Evolutionary conservation across 1,140 invertebrate species (phyloP).

Genomic region (Rhysida immarginata): DNA sequence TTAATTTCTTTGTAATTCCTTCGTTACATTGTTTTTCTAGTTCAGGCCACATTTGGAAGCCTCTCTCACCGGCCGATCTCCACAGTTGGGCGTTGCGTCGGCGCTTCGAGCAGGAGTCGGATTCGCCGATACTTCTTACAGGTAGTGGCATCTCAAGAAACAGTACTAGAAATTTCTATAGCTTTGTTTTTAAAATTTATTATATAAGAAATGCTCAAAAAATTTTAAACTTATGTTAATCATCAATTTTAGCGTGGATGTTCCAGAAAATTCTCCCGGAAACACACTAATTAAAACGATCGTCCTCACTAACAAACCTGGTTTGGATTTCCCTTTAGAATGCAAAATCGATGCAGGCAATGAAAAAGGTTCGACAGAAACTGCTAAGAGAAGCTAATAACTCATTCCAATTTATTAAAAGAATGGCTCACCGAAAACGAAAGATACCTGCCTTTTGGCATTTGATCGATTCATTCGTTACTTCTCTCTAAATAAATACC

Average conservation of each 20-base stretch:
- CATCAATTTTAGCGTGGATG: slow-evolving; percentile 4
- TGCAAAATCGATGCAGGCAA: slow-evolving; percentile 6
- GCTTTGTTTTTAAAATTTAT: background rate
- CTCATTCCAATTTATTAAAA: background rate
- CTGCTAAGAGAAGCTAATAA: background rate
- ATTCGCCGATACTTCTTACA: background rate
- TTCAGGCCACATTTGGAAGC: no score
- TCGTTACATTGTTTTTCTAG: no score
- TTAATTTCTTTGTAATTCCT: no score
- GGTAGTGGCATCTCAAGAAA: background rate
- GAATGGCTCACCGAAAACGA: background rate
- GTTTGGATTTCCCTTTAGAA: background rate
- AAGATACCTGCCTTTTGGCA: no score
- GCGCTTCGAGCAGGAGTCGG: background rate
- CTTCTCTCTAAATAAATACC: no score
- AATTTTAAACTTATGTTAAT: background rate
- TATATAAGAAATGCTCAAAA: background rate
- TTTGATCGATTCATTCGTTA: no score
- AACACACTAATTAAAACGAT: slow-evolving; percentile 4
- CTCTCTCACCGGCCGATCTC: no score
- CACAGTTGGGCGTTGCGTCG: background rate
- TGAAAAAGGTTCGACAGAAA: slow-evolving; percentile 5
- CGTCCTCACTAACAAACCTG: background rate
- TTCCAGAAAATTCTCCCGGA: slow-evolving; percentile 7
- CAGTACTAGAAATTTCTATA: no score